Evolutionary conservation across 2,888 invertebrate genomes (phyloP).

Genomic region (Eustalomyia histrio): DNA sequence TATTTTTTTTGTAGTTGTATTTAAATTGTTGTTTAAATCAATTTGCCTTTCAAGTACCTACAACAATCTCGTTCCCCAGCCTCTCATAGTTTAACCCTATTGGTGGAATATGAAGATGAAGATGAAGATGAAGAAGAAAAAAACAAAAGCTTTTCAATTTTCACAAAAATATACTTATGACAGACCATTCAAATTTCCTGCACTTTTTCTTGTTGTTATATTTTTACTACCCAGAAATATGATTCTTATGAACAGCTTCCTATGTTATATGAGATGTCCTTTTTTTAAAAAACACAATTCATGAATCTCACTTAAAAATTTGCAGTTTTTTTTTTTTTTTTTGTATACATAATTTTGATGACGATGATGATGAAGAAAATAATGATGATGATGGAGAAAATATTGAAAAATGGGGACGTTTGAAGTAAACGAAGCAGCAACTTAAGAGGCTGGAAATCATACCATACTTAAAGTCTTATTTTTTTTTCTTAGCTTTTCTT

Average conservation of each 20-base stretch:
- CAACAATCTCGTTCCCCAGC: neutral
- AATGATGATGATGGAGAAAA: slow-evolving; percentile 47
- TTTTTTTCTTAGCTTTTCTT: slow-evolving; percentile 47
- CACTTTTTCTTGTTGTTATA: slow-evolving; percentile 26
- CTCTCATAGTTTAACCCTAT: slow-evolving; percentile 51
- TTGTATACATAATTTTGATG: slow-evolving; percentile 4
- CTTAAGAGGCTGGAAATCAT: slow-evolving; percentile 63
- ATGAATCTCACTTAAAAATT: slow-evolving; percentile 63
- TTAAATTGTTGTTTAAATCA: slow-evolving; percentile 52
- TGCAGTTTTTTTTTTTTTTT: too few species aligned
- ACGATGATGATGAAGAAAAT: slow-evolving; percentile 48
- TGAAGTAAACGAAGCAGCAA: slow-evolving; percentile 65
- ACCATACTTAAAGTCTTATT: slow-evolving; percentile 46
- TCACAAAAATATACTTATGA: slow-evolving; percentile 60
- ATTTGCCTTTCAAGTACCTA: slow-evolving; percentile 48
- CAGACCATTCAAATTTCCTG: slow-evolving; percentile 68
- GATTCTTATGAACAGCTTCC: slow-evolving; percentile 58
- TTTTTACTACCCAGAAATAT: slow-evolving; percentile 52
- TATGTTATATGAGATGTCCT: slow-evolving; percentile 59
- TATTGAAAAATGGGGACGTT: slow-evolving; percentile 53
- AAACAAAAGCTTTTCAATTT: slow-evolving; percentile 63
- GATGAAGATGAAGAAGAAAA: neutral
- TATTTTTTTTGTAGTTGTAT: slow-evolving; percentile 22
- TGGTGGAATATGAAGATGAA: slow-evolving; percentile 13
- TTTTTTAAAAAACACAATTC: slow-evolving; percentile 64